A percentile compares a stretch with the other conserved stretches of the same genome.
These are phyloP conservation scores for Taphrorychus bicolor DNA, from an alignment of 2,888 invertebrate genomes.

Conservation along the genomic window DNA sequence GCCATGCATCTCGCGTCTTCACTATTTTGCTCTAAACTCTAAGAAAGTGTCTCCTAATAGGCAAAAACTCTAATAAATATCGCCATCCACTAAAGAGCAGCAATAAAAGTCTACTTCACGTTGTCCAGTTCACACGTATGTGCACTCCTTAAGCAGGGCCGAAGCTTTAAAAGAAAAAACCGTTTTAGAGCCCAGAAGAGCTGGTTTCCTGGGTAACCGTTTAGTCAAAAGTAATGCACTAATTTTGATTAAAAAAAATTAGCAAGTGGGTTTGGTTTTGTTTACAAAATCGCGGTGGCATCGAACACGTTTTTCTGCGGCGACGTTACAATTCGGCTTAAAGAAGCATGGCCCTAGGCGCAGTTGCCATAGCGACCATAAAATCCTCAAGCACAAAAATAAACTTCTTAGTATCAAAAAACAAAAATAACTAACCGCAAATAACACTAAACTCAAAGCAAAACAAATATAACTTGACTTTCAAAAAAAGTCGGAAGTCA, in stretches of 20 bases:
- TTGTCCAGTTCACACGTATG: background rate
- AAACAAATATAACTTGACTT: too few relatives aligned
- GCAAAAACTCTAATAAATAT: background rate
- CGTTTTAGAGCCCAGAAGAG: background rate
- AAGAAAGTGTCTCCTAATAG: conserved; percentile 1
- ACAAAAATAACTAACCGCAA: too few relatives aligned
- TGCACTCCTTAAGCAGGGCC: background rate
- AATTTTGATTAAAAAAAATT: conserved; percentile 6
- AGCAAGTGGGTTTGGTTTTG: conserved; percentile 29
- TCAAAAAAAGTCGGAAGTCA: too few relatives aligned
- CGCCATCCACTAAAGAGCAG: background rate
- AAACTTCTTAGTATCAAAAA: too few relatives aligned
- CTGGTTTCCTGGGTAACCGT: too few relatives aligned
- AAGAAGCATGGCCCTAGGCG: conserved; percentile 11
- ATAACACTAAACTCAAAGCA: too few relatives aligned
- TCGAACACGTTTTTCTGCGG: conserved; percentile 38
- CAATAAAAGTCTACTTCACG: conserved; percentile 8
- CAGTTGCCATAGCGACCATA: conserved; percentile 12
- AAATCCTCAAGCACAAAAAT: background rate
- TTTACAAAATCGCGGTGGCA: conserved; percentile 37
- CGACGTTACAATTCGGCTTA: conserved; percentile 21
- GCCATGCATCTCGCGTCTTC: conserved; percentile 21
- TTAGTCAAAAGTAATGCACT: conserved; percentile 5
- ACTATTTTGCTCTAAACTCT: conserved; percentile 1
- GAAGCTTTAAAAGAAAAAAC: too few relatives aligned